phyloP scores from a whole-genome alignment of 2,797 vertebrate genomes.

The Heliangelus exortis region DNA sequence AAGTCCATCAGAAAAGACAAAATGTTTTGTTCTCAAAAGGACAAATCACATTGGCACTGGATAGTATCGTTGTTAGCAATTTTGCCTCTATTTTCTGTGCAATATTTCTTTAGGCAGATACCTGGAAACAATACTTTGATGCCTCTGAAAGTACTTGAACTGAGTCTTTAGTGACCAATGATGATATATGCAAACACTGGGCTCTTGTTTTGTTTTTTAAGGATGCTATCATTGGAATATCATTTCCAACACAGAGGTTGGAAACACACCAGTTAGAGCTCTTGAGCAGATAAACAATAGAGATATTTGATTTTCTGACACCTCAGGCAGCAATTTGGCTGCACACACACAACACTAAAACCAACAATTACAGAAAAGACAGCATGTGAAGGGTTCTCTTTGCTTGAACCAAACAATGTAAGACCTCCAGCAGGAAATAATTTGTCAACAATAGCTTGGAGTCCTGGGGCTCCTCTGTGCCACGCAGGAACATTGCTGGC shows the following conservation, averaged over 20 bases:
- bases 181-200: background rate
- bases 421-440: background rate
- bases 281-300: background rate
- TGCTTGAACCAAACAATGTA: background rate
- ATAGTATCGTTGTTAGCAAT: background rate
- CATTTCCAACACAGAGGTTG: background rate
- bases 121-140: background rate
- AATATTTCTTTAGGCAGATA: background rate
- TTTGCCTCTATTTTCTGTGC: background rate
- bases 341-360: background rate
- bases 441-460: background rate
- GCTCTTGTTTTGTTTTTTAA: background rate
- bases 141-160: background rate
- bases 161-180: background rate
- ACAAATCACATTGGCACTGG: background rate
- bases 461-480: background rate
- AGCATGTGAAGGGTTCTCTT: background rate
- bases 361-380: background rate
- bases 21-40: background rate
- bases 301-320: background rate
- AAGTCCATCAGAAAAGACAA: background rate
- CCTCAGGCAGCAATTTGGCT: background rate
- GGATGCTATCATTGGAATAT: background rate
- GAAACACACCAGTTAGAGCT: background rate
- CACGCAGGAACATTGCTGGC: rapidly evolving